These are phyloP conservation scores for Lycorma delicatula DNA, from an alignment of 1,140 invertebrate genomes.

Conservation along the genomic window DNA sequence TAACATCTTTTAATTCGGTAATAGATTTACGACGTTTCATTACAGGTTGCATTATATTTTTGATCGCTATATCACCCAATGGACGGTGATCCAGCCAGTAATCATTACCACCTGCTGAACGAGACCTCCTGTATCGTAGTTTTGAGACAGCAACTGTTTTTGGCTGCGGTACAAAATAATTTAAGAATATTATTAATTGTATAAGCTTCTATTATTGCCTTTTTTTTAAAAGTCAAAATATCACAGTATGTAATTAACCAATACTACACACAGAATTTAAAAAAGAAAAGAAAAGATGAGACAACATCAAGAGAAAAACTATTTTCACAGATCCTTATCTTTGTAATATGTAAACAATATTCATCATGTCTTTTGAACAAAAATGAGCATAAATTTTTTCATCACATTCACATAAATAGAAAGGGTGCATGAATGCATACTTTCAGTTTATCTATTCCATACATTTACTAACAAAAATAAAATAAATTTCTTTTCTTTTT, in stretches of 20 bases:
- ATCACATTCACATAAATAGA: too few relatives aligned
- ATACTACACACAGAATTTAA: background rate
- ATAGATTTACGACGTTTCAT: slow-evolving; percentile 77
- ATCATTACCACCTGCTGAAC: slow-evolving; percentile 56
- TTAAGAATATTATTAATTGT: background rate
- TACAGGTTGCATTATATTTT: slow-evolving; percentile 81
- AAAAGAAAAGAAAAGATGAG: background rate
- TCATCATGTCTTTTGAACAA: too few relatives aligned
- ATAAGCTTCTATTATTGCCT: too few relatives aligned
- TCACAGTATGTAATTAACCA: background rate
- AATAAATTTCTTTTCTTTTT: too few relatives aligned
- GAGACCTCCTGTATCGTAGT: slow-evolving; percentile 62
- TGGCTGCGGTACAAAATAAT: background rate
- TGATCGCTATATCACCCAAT: slow-evolving; percentile 55
- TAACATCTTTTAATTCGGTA: slow-evolving; percentile 58
- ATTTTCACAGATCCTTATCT: too few relatives aligned
- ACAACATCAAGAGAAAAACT: too few relatives aligned
- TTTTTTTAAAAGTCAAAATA: background rate
- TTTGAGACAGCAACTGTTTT: slow-evolving; percentile 51
- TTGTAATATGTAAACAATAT: too few relatives aligned
- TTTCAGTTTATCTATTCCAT: too few relatives aligned
- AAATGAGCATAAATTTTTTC: too few relatives aligned
- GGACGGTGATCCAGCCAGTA: slow-evolving; percentile 89
- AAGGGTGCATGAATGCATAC: too few relatives aligned
- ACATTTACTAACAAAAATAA: too few relatives aligned